Base-by-base conservation (phyloP, 2,888 invertebrate species). In the Eupithecia vulgata region DNA sequence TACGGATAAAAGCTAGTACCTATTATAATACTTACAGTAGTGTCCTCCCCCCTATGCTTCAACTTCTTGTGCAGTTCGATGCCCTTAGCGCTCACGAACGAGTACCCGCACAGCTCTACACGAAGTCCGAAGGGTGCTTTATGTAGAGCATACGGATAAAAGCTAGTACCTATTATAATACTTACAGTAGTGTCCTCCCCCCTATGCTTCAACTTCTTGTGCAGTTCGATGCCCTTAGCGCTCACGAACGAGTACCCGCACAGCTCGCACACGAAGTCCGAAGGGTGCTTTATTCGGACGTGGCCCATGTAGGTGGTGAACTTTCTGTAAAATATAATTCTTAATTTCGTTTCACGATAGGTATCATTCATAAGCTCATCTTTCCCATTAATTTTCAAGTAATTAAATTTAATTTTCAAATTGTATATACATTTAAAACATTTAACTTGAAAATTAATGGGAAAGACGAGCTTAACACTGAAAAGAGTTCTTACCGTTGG, bases 261-360 rank as follows among this genome's bases (percentile, higher is more conserved):
- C 3, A 94, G 81, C 5, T 89, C 88, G 68, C 94, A 93, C 2
- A 94, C 93, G 68, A 91, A 92, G 72, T 93, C 92, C 0, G 93
- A 92, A 0, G 90, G 91, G 57, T 93, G 94, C 69, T 93, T 93
- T 21, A 93, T 93, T 0, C 94, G 84, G 0, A 94, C 88, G 57
- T 94, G 94, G 0, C 93, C 93, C 91, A 94, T 92, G 76, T 93
- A 94, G 0, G 94, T 93, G 0, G 94, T 93, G 10, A 93, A 79
- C 73, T 93, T 52, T 21, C 48, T 52, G 48, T 52, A 42, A 42
- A 42, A 6, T 17, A 1, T 15, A 5, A 30, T 30, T 30, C 1
- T 30, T 30, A 30, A 30, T 30, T 30, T 30, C 30, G 4, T 30
- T 30, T 1, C 30, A 30, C 30, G 30, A 30, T 30, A 30, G 4